A percentile compares a stretch with the other conserved stretches of the same genome.
Evolutionary conservation across 2,113 vertebrate genomes (phyloP).

Genomic region (Hippocampus mohnikei): DNA sequence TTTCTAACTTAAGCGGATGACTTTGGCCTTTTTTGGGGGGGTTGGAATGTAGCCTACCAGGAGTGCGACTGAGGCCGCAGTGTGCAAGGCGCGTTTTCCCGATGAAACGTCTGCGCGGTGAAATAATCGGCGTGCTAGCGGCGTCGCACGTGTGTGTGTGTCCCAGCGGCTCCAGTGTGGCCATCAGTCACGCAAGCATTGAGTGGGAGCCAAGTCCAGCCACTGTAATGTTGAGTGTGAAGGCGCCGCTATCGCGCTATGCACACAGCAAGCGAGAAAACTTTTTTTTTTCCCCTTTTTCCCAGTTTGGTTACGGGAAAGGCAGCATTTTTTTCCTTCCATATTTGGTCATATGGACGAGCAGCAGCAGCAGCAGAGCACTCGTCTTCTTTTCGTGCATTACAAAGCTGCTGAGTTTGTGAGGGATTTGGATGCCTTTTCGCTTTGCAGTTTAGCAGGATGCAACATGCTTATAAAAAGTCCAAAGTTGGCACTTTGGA

Average conservation of each 20-base stretch:
- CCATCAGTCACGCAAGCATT: slow-evolving; percentile 57
- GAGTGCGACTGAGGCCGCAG: too few relatives aligned
- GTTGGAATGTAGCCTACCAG: slow-evolving; percentile 56
- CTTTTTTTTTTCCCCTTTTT: slow-evolving; percentile 36
- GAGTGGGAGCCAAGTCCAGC: slow-evolving; percentile 50
- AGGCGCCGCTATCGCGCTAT: slow-evolving; percentile 69
- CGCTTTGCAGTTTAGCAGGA: neutral
- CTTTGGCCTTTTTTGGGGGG: slow-evolving; percentile 6
- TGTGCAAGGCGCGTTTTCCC: too few relatives aligned
- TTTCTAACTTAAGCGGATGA: slow-evolving; percentile 11
- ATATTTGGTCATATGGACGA: slow-evolving; percentile 79
- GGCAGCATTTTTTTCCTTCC: slow-evolving; percentile 75
- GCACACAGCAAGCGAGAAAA: slow-evolving; percentile 67
- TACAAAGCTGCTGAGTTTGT: slow-evolving; percentile 70
- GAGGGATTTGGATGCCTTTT: slow-evolving; percentile 52
- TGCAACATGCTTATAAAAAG: slow-evolving; percentile 9
- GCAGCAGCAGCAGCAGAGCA: slow-evolving; percentile 60
- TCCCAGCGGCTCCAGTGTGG: slow-evolving; percentile 42
- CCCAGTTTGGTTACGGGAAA: slow-evolving; percentile 77
- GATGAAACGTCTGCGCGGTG: slow-evolving; percentile 44
- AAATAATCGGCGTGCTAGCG: slow-evolving; percentile 30
- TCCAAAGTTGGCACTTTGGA: slow-evolving; percentile 30
- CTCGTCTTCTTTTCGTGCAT: slow-evolving; percentile 73
- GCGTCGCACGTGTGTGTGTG: slow-evolving; percentile 22
- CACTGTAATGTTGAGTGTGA: slow-evolving; percentile 60